These are phyloP conservation scores for Ennomos erosarius DNA, from an alignment of 2,888 invertebrate species.

Conservation along the genomic window DNA sequence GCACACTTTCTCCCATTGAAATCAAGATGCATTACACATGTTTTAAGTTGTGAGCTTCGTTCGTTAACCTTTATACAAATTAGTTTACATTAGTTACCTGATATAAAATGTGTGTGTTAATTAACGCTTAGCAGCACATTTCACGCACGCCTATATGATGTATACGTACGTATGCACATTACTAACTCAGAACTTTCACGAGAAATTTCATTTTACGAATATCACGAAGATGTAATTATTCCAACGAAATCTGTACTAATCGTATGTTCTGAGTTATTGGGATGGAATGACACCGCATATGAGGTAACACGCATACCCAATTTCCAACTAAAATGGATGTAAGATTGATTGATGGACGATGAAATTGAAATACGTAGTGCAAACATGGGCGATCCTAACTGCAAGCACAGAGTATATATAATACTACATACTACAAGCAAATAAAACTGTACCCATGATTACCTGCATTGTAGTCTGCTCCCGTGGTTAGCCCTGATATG, in stretches of 20 bases:
- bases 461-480: background rate
- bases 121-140: conserved; percentile 47
- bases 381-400: conserved; percentile 5
- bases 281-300: no score
- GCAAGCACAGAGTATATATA: no score
- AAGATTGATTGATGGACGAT: no score
- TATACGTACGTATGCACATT: conserved; percentile 28
- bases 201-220: conserved; percentile 27
- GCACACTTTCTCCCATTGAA: conserved; percentile 52
- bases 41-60: conserved; percentile 51
- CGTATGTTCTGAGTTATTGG: no score
- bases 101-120: conserved; percentile 52
- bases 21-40: conserved; percentile 31
- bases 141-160: conserved; percentile 38
- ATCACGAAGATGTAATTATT: conserved; percentile 15
- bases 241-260: background rate
- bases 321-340: no score
- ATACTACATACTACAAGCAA: conserved; percentile 1
- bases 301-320: no score
- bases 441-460: conserved; percentile 11
- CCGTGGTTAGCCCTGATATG: background rate
- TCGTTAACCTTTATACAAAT: conserved; percentile 60
- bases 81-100: conserved; percentile 52
- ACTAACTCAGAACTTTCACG: conserved; percentile 35
- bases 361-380: background rate